Percentiles rank a stretch among this genome's conserved stretches.
Conservation (phyloP, 1,140 invertebrate species). For the Cataglyphis hispanica region DNA sequence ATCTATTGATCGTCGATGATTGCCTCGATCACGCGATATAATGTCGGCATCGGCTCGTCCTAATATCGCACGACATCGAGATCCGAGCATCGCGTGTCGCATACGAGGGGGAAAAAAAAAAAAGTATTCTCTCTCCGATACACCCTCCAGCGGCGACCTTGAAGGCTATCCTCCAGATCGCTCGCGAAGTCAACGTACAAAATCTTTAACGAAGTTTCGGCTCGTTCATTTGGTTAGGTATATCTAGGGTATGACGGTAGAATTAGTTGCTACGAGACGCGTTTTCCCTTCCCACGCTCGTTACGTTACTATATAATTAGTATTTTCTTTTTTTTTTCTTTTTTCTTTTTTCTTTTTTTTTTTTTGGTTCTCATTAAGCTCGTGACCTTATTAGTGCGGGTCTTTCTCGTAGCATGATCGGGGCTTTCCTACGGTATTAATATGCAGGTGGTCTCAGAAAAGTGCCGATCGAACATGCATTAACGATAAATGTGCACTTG, state of each 20-base stretch:
- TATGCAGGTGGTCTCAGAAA: slow-evolving; percentile 37
- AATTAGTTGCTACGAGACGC: slow-evolving; percentile 53
- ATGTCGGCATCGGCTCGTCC: neutral
- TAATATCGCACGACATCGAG: slow-evolving; percentile 10
- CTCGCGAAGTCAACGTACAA: slow-evolving; percentile 67
- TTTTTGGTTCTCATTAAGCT: slow-evolving; percentile 75
- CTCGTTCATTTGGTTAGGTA: slow-evolving; percentile 64
- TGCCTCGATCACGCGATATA: slow-evolving; percentile 35
- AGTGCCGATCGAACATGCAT: slow-evolving; percentile 38
- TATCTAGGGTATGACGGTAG: slow-evolving; percentile 48
- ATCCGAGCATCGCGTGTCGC: slow-evolving; percentile 36
- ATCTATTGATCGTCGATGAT: slow-evolving; percentile 32
- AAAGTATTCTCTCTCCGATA: slow-evolving; percentile 34
- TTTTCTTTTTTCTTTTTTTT: slow-evolving; percentile 59
- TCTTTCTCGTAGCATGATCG: slow-evolving; percentile 56
- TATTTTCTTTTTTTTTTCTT: slow-evolving; percentile 43
- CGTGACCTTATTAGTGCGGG: slow-evolving; percentile 65
- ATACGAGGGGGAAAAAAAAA: slow-evolving; percentile 58
- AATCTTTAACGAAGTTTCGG: slow-evolving; percentile 68
- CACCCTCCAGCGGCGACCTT: slow-evolving; percentile 32
- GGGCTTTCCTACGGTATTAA: slow-evolving; percentile 50
- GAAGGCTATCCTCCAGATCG: slow-evolving; percentile 12
- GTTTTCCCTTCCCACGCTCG: neutral
- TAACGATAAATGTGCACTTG: slow-evolving; percentile 34
- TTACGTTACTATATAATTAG: slow-evolving; percentile 19